Base-by-base conservation (phyloP, 2,888 invertebrate genomes). In the Tinea pellionella region DNA sequence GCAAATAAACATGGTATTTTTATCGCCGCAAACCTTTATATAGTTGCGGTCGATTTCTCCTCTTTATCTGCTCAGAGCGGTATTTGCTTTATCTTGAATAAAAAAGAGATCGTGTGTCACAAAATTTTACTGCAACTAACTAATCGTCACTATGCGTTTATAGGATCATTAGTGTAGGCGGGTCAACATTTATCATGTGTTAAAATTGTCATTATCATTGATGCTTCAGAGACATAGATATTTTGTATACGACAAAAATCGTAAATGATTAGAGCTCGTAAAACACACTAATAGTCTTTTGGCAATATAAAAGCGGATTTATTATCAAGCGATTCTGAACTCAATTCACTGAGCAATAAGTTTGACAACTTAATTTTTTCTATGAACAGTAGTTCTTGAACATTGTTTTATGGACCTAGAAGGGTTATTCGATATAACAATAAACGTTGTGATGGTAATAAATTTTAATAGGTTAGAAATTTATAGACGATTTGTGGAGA, bases 1-100 rank as follows among this genome's bases (percentile, higher is more conserved):
- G 86, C 81, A 84, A 86, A 86, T 87, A 87, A 87, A 87, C 85
- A 85, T 80, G 74, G 81, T 84, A 87, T 87, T 86, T 87, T 87
- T 87, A 87, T 85, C 78, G 79, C 72, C 72, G 71, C 84, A 83
- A 86, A 86, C 87, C 86, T 87, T 86, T 86, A 86, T 86, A 85
- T 85, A 85, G 86, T 85, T 80, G 84, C 80, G 83, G 84, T 84
- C 81, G 86, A 85, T 87, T 85, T 86, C 80, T 79, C 76, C 83
- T 82, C 78, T 85, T 86, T 86, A 85, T 85, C 83, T 80, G 69
- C 75, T 71, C 75, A 70, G 77, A 77, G 81, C 79, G 80, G 80
- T 82, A 78, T 85, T 82, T 85, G 80, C 81, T 86, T 86, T 85
- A 86, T 84, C 80, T 47, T 47, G 16, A 47, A 47, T 47, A 47